Conservation (phyloP, 2,113 vertebrate species). For the Spilogale gracilis region DNA sequence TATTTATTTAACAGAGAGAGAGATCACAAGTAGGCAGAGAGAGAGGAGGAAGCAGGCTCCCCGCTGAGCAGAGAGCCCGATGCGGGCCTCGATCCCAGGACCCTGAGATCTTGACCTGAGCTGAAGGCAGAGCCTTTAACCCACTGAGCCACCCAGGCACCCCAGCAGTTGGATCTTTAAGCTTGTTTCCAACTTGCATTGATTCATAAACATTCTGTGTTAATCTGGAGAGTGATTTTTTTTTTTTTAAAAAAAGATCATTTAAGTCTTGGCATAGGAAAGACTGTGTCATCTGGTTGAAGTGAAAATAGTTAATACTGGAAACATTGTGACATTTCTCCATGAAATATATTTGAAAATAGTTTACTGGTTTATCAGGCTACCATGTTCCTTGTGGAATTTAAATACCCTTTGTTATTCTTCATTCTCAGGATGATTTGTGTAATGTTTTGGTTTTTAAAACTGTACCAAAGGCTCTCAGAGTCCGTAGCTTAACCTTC, state of each 20-base stretch:
- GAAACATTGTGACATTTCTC: constrained; percentile 59
- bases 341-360: constrained; percentile 49
- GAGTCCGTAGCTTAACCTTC: not conserved
- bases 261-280: constrained; percentile 51
- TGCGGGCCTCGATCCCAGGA: too few relatives aligned
- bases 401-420: constrained; percentile 46
- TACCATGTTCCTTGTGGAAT: constrained; percentile 20
- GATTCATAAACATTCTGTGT: not conserved
- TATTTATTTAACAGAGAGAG: too few relatives aligned
- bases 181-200: not conserved
- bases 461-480: not conserved
- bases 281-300: constrained; percentile 57
- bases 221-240: not conserved
- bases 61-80: too few relatives aligned
- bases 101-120: too few relatives aligned
- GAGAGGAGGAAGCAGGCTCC: too few relatives aligned
- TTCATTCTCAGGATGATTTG: not conserved
- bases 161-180: not conserved
- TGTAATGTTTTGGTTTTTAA: constrained; percentile 28
- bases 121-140: too few relatives aligned
- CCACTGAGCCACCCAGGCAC: too few relatives aligned
- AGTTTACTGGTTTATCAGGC: constrained; percentile 37
- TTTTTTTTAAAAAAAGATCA: not conserved
- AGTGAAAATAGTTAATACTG: constrained; percentile 62
- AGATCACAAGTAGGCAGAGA: too few relatives aligned